Base-by-base conservation (phyloP, 2,113 vertebrate species). In the Cyanoderma ruficeps region DNA sequence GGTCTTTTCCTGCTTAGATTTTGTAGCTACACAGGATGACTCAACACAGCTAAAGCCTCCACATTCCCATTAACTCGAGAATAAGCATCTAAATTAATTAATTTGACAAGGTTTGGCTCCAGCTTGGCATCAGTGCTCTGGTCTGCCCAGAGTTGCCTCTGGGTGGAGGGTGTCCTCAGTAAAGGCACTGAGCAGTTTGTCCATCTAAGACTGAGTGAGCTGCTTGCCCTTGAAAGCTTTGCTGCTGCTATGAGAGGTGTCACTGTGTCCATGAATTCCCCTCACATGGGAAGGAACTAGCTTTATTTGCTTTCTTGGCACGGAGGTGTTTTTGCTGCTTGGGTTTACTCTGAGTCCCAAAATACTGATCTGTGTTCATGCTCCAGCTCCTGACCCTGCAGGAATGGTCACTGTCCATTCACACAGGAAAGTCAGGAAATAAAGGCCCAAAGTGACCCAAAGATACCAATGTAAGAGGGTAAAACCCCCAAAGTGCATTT, bases 31-130 rank as follows among this genome's bases (percentile, higher is more conserved):
- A 68, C 19, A 18, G 50, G 63, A 67, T 80, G 67, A 86, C 59
- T 88, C 88, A 92, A 87, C 61, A 15, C 33, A 92, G 23, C 42
- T 25, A 56, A 94, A 95, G 31, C 39, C 59, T 86, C 59, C 39
- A 35, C 18, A 4, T 76, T 76, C 31, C 59, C 70, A 84, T 74
- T 85, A 82, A 56, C 35, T 78, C 1, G 1, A 87, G 60, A 60
- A 55, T 28, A 53, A 88, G 9, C 68, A 81, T 65, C 46, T 49
- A 52, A 76, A 91, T 83, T 28, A 77, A 65, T 55, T 47, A 22
- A 65, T 83, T 88, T 83, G 72, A 39, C 55, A 65, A 53, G n/a
- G 8, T 80, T 80, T 90, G 80, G 37, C 67, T 90, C 59, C 53
- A 60, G 57, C 31, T 72, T 69, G 80, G 59, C 37, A 52, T 82